phyloP scores from a whole-genome alignment of 2,113 vertebrate genomes.

The Prietella phreatophila region DNA sequence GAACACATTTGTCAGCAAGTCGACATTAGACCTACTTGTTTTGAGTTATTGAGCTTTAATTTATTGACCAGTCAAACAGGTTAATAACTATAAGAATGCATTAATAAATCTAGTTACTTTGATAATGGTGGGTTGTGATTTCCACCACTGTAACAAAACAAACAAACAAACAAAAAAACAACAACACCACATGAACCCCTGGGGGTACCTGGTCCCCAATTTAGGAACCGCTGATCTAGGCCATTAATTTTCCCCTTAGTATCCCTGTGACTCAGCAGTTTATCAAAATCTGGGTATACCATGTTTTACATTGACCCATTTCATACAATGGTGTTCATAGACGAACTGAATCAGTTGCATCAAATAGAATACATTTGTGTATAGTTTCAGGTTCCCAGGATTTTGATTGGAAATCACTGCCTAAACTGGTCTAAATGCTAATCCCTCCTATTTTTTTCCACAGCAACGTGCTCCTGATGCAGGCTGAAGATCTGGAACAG shows the following conservation, averaged over 20 bases:
- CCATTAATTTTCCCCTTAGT: neutral
- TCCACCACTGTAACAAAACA: neutral
- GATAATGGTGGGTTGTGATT: neutral
- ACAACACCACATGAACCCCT: neutral
- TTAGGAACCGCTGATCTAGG: neutral
- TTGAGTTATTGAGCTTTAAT: neutral
- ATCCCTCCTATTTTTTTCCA: neutral
- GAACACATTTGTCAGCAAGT: neutral
- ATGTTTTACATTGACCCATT: neutral
- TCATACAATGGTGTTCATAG: neutral
- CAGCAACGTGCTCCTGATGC: slow-evolving; percentile 66
- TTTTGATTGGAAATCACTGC: neutral
- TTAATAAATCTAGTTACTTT: neutral
- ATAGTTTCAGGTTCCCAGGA: neutral
- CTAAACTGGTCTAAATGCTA: neutral
- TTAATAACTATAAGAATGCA: neutral
- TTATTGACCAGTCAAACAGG: neutral
- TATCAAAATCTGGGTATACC: neutral
- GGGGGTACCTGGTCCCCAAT: neutral
- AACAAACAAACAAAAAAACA: neutral
- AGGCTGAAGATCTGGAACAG: slow-evolving; percentile 53
- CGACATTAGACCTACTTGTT: neutral
- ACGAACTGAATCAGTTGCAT: neutral
- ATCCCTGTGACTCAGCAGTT: neutral
- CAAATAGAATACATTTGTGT: neutral